Percentiles rank a stretch among this genome's conserved stretches.
phyloP scores from a whole-genome alignment of 2,888 invertebrate species.

The Leptopilina drosophilae region DNA sequence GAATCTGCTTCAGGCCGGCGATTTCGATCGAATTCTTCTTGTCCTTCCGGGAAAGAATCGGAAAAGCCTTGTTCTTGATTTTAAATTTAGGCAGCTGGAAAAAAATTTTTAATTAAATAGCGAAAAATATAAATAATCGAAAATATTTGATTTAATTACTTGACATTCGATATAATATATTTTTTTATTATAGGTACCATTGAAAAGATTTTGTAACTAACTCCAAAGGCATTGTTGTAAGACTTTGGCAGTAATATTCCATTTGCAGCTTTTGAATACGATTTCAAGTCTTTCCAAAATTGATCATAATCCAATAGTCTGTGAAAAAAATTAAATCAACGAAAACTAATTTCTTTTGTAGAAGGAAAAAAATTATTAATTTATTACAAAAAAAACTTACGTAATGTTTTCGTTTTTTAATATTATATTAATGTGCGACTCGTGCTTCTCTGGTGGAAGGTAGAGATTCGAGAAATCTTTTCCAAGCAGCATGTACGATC shows the following conservation, averaged over 20 bases:
- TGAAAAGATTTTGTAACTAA: slow-evolving; percentile 64
- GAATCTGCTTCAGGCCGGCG: slow-evolving; percentile 77
- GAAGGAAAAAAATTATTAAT: background rate
- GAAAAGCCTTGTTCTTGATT: slow-evolving; percentile 73
- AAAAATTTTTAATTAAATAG: background rate
- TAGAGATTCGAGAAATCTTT: slow-evolving; percentile 56
- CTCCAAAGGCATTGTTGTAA: slow-evolving; percentile 61
- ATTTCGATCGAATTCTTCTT: slow-evolving; percentile 78
- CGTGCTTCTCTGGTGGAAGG: slow-evolving; percentile 75
- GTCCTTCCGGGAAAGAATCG: slow-evolving; percentile 79
- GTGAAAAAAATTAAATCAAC: background rate
- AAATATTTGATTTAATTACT: too few relatives aligned
- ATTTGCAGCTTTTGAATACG: slow-evolving; percentile 52
- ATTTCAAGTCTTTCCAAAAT: slow-evolving; percentile 64
- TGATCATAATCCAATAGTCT: slow-evolving; percentile 59
- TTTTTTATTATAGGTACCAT: slow-evolving; percentile 57
- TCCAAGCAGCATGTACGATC: slow-evolving; percentile 66
- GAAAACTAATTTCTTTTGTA: background rate
- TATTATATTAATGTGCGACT: too few relatives aligned
- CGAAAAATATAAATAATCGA: too few relatives aligned
- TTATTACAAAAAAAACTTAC: background rate
- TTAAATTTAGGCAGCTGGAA: slow-evolving; percentile 69
- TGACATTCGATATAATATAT: background rate
- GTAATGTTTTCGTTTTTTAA: background rate
- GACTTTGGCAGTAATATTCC: slow-evolving; percentile 61